Conservation (phyloP, 2,113 vertebrate genomes). For the Salvelinus fontinalis region DNA sequence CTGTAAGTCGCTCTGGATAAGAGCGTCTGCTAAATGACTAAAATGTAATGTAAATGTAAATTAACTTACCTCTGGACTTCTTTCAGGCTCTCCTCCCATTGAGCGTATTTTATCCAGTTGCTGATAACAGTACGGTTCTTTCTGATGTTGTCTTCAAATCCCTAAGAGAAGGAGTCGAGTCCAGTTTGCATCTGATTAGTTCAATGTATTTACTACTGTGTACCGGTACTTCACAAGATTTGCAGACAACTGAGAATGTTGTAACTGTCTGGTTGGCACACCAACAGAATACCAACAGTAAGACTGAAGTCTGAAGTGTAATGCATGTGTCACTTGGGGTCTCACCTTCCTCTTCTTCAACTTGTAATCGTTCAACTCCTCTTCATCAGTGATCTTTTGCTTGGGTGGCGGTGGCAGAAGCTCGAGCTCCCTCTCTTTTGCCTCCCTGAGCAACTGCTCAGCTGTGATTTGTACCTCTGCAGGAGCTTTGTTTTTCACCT, state of each 20-base stretch:
- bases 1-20: no score
- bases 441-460: constrained; percentile 93
- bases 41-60: no score
- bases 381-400: constrained; percentile 98
- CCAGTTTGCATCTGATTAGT: background rate
- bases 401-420: constrained; percentile 94
- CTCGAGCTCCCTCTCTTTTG: constrained; percentile 95
- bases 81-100: constrained; percentile 98
- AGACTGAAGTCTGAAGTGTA: background rate
- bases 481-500: constrained; percentile 98
- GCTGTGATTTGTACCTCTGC: constrained; percentile 98
- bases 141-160: constrained; percentile 97
- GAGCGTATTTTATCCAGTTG: constrained; percentile 99
- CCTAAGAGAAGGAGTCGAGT: constrained; percentile 64
- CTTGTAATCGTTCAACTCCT: constrained; percentile 96
- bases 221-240: background rate
- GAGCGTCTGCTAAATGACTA: no score
- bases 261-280: background rate
- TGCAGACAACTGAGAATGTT: no score
- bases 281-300: background rate
- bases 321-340: no score
- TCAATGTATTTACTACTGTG: background rate
- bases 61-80: constrained; percentile 92
- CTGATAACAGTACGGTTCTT: constrained; percentile 98
- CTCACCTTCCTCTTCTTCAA: constrained; percentile 92